A percentile compares a stretch with the other conserved stretches of the same genome.
Evolutionary conservation across 2,888 invertebrate species (phyloP).

Genomic region (Apamea monoglypha): DNA sequence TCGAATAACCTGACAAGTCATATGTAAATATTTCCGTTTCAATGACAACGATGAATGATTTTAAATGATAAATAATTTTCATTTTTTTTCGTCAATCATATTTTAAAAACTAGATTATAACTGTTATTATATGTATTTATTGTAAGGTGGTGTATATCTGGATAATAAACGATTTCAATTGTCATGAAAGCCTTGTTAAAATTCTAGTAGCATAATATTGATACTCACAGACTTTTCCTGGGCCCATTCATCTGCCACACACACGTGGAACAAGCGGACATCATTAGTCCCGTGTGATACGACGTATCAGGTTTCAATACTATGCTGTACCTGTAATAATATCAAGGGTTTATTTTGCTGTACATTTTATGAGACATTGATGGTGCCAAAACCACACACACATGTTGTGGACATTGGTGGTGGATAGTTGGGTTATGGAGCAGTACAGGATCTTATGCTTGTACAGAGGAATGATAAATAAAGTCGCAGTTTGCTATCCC

Average conservation of each 20-base stretch:
- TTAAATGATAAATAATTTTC: too few relatives aligned
- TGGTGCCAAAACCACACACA: background rate
- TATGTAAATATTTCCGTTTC: background rate
- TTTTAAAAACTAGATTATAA: too few relatives aligned
- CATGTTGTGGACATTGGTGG: too few relatives aligned
- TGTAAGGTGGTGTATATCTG: background rate
- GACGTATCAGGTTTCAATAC: slow-evolving; percentile 92
- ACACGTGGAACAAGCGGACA: slow-evolving; percentile 90
- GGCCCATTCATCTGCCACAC: slow-evolving; percentile 93
- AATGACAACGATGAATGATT: too few relatives aligned
- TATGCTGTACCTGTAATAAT: slow-evolving; percentile 86
- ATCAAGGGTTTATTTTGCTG: background rate
- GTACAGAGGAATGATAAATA: background rate
- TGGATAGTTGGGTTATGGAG: background rate
- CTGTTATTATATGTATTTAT: too few relatives aligned
- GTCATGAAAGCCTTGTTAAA: background rate
- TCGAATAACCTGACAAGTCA: background rate
- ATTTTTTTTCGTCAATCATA: too few relatives aligned
- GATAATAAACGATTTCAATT: background rate
- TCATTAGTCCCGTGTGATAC: slow-evolving; percentile 89
- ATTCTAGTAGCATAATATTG: background rate
- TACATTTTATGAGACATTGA: background rate
- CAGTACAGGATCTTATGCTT: background rate
- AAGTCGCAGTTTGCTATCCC: background rate
- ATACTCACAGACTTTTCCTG: slow-evolving; percentile 91